A percentile compares a stretch with the other conserved stretches of the same genome.
These are phyloP conservation scores for Glaucopsyche alexis DNA, from an alignment of 2,888 invertebrate genomes.

Conservation along the genomic window DNA sequence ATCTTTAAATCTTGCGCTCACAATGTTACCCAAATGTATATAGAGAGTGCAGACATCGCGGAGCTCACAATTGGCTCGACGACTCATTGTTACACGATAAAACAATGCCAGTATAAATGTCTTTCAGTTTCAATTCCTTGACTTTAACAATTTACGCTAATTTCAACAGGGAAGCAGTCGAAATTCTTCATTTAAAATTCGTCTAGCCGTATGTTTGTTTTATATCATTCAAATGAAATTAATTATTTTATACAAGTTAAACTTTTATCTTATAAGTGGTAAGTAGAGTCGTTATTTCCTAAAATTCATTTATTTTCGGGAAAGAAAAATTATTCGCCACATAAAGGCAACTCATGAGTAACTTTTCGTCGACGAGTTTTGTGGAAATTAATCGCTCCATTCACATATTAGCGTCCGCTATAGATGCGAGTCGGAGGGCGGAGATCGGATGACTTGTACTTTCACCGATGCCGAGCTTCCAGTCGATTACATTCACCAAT, in stretches of 20 bases:
- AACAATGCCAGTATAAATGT: slow-evolving; percentile 37
- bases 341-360: background rate
- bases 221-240: background rate
- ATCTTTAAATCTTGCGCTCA: slow-evolving; percentile 29
- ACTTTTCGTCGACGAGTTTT: slow-evolving; percentile 10
- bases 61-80: slow-evolving; percentile 38
- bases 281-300: background rate
- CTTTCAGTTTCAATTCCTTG: slow-evolving; percentile 38
- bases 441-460: background rate
- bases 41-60: slow-evolving; percentile 32
- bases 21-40: slow-evolving; percentile 29
- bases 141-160: slow-evolving; percentile 35
- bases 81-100: slow-evolving; percentile 37
- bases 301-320: background rate
- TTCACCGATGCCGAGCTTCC: background rate
- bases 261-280: background rate
- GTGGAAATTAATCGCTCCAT: slow-evolving; percentile 8
- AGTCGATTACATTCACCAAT: slow-evolving; percentile 14
- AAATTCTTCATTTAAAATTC: background rate
- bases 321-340: slow-evolving; percentile 1
- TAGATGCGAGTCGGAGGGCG: background rate
- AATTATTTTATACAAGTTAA: too few species aligned
- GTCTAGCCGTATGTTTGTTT: slow-evolving; percentile 9
- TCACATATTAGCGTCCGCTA: background rate
- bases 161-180: slow-evolving; percentile 27